Evolutionary conservation across 2,113 vertebrate genomes (phyloP), one percentile per base, ranked within the genome.

Genomic region (Eretmodus cyanostictus): DNA sequence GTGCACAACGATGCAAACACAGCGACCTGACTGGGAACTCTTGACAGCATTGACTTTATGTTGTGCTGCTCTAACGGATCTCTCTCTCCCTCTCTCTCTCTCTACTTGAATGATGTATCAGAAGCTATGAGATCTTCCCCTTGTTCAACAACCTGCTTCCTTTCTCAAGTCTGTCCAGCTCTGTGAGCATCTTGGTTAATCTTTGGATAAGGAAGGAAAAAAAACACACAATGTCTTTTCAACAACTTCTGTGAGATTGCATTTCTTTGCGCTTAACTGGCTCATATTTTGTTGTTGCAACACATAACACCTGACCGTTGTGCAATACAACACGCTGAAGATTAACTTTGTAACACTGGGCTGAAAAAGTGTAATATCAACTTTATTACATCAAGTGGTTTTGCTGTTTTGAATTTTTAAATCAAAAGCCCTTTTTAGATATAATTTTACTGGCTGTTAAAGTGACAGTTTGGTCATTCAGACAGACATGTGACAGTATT

Each of bases 201-300:
- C 89, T 96, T 95, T 95, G 86, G 86, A 88, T 93, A 91, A 91
- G 86, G 93, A 34, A n/a, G 83, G 45, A 24, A 3, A 73, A 24
- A 80, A 91, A 68, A 55, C 3, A 19, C 17, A n/a, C 17, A 95
- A 55, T 55, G 95, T 73, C 94, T 94, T 82, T 95, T 91, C 82
- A 92, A 91, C 86, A 85, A 31, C 2, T 4, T 68, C 9, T 31
- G 91, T 82, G 63, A 89, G 31, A 5, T 83, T 38, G 82, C 4
- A 54, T 80, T 89, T 81, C 19, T 81, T 59, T 63, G 3, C 6
- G 6, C 10, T 79, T 2, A 55, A 13, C 22, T 61, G 36, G 24
- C 11, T 42, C 16, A 9, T n/a, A n/a, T 29, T 81, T 31, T 45
- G 45, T 51, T 51, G 27, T 78, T 78, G 73, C 24, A 8, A 49